Base-by-base conservation (phyloP, 1,140 invertebrate species). In the Cotesia typhae region DNA sequence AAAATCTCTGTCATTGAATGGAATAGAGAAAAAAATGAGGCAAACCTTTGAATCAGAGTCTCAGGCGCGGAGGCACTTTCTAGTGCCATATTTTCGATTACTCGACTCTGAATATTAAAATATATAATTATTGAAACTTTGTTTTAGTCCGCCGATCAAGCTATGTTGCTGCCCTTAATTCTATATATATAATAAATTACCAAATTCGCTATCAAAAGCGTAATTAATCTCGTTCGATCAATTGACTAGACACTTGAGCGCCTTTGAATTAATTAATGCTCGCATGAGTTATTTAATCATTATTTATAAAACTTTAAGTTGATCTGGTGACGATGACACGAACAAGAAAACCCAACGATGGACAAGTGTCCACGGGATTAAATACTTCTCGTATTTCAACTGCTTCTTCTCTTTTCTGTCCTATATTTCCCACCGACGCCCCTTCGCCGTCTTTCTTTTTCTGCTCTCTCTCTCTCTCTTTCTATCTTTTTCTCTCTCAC, bases 31-130 rank as follows among this genome's bases (percentile, higher is more conserved):
- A 80, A 75, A 66, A 79, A 69, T 82, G 78, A 82, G 77, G 83
- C 86, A 87, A 87, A 87, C 86, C 86, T 87, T 87, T 86, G 85
- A 67, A 86, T 85, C 79, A 85, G 81, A 83, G 83, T 85, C 81
- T 87, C 85, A 74, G 85, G 81, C 85, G 83, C 83, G 83, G 79
- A 82, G 82, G 86, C 84, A 85, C 85, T 87, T 80, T 87, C 86
- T 78, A 87, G 83, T 81, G 86, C 86, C 86, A 87, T 87, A 41
- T 71, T 71, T 71, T 71, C 70, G 70, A 72, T 70, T 70, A 63
- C 63, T 74, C 57, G 67, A 75, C 69, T 67, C 38, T 73, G 53
- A 64, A 70, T 53, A 9, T 53, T 53, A 72, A 28, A 57, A 12
- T 70, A 14, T 76, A 57, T 77, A 68, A 76, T 60, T 80, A 57